Evolutionary conservation across 2,888 invertebrate genomes (phyloP).

Genomic region (Tanypteryx hageni): DNA sequence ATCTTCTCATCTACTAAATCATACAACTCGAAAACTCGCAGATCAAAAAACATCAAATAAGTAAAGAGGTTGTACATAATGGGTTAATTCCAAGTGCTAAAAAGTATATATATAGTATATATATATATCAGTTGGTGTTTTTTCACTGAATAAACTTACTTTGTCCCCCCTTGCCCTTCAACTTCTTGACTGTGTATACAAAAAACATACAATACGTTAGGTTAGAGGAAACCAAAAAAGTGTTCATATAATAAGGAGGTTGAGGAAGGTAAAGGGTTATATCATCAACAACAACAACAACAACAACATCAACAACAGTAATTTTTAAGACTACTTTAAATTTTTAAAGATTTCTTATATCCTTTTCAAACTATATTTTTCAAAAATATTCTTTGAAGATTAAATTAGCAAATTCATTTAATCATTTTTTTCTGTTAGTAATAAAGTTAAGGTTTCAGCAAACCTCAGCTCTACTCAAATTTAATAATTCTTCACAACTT

Average conservation of each 20-base stretch:
- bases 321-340: conserved; percentile 59
- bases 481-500: conserved; percentile 41
- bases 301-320: conserved; percentile 63
- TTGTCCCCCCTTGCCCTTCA: conserved; percentile 65
- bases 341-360: conserved; percentile 39
- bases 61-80: conserved; percentile 61
- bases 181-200: conserved; percentile 66
- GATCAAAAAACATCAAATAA: conserved; percentile 64
- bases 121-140: conserved; percentile 65
- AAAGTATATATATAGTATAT: conserved; percentile 56
- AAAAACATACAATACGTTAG: conserved; percentile 65
- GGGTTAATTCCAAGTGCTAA: conserved; percentile 62
- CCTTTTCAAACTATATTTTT: conserved; percentile 49
- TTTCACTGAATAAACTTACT: conserved; percentile 64
- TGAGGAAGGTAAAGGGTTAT: conserved; percentile 49
- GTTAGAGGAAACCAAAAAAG: conserved; percentile 63
- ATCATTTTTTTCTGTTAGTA: conserved; percentile 37
- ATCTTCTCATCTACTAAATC: conserved; percentile 64
- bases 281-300: conserved; percentile 62
- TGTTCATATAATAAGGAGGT: conserved; percentile 51
- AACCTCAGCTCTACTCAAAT: conserved; percentile 53
- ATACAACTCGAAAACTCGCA: conserved; percentile 62
- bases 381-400: conserved; percentile 52
- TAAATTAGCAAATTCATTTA: conserved; percentile 61
- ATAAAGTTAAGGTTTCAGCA: conserved; percentile 48